Evolutionary conservation across 2,113 vertebrate species (phyloP).

Genomic region (Chloropsis hardwickii): DNA sequence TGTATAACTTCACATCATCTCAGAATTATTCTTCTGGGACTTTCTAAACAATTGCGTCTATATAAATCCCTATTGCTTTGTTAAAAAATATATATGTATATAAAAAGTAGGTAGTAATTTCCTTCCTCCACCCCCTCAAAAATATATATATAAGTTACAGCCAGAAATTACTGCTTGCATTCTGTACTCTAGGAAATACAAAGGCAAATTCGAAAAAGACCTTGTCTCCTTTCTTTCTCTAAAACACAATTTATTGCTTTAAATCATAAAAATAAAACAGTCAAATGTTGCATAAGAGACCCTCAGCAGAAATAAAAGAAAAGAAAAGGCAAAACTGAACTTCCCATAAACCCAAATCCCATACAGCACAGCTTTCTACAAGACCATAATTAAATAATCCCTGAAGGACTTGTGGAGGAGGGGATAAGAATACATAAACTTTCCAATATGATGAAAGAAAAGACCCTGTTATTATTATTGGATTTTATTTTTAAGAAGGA

Average conservation of each 20-base stretch:
- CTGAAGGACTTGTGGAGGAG: conserved; percentile 55
- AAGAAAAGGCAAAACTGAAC: conserved; percentile 67
- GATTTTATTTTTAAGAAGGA: conserved; percentile 33
- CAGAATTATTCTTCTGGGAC: conserved; percentile 10
- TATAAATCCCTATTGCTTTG: conserved; percentile 59
- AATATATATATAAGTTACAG: conserved; percentile 61
- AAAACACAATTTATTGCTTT: conserved; percentile 64
- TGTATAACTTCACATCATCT: neutral
- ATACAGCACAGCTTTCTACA: conserved; percentile 58
- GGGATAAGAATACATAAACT: conserved; percentile 56
- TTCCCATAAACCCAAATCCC: conserved; percentile 63
- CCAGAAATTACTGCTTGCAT: conserved; percentile 64
- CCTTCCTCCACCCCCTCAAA: conserved; percentile 53
- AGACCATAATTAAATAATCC: conserved; percentile 65
- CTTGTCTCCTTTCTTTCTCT: conserved; percentile 49
- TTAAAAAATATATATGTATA: conserved; percentile 64
- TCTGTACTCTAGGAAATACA: conserved; percentile 63
- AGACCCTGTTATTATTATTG: conserved; percentile 12
- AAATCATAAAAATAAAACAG: conserved; percentile 68
- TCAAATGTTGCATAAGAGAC: conserved; percentile 65
- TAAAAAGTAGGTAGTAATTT: conserved; percentile 68
- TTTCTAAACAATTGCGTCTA: conserved; percentile 8
- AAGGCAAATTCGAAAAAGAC: conserved; percentile 60
- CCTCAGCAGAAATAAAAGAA: conserved; percentile 63
- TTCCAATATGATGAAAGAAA: conserved; percentile 59